These are phyloP conservation scores for Seriola dumerili DNA, from an alignment of 2,113 vertebrate genomes.

Conservation along the genomic window DNA sequence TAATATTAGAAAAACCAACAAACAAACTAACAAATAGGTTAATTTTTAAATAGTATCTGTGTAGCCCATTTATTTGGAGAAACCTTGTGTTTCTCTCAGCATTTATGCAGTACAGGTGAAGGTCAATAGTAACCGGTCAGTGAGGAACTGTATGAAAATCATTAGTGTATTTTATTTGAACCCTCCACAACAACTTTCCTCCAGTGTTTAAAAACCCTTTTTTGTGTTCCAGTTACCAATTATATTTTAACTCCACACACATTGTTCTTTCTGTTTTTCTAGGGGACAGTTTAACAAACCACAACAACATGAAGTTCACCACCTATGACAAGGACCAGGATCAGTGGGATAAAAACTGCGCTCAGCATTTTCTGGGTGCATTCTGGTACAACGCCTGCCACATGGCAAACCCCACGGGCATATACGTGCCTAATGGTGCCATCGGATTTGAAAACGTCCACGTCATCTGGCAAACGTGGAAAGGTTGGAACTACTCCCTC, in stretches of 20 bases:
- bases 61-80: not conserved
- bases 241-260: not conserved
- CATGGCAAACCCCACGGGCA: conserved; percentile 80
- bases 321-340: conserved; percentile 88
- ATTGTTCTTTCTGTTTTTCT: not conserved
- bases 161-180: too few species aligned
- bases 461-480: conserved; percentile 45
- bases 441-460: not conserved
- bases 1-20: too few species aligned
- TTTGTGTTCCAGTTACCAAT: not conserved
- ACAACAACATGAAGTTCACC: conserved; percentile 86
- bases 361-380: conserved; percentile 75
- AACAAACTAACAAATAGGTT: too few species aligned
- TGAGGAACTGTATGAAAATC: too few species aligned
- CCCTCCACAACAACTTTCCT: too few species aligned
- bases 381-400: conserved; percentile 87
- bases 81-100: not conserved
- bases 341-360: conserved; percentile 74
- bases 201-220: too few species aligned
- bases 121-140: too few species aligned
- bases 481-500: conserved; percentile 38
- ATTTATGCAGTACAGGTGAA: not conserved
- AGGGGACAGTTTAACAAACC: conserved; percentile 83
- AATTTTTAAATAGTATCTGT: not conserved
- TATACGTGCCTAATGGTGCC: conserved; percentile 14